Evolutionary conservation across 2,888 invertebrate genomes (phyloP).

Genomic region (Zygaena filipendulae): DNA sequence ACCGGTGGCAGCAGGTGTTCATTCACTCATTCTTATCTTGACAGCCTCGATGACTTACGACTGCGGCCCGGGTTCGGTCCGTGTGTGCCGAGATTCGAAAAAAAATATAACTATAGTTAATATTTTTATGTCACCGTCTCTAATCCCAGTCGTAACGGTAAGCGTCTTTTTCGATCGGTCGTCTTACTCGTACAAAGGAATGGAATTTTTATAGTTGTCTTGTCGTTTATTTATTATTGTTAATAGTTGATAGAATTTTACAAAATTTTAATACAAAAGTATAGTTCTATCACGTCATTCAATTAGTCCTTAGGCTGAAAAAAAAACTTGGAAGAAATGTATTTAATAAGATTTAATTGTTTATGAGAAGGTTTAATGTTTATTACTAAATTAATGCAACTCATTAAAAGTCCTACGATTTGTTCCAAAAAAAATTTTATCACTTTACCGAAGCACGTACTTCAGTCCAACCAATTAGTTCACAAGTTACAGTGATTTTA

Average conservation of each 20-base stretch:
- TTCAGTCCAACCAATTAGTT: no score
- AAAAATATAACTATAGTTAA: conserved; percentile 24
- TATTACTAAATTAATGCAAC: no score
- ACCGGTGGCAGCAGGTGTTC: conserved; percentile 64
- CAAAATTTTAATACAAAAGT: not conserved
- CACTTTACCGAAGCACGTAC: no score
- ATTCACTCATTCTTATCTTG: conserved; percentile 66
- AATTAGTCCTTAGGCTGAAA: no score
- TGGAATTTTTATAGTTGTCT: conserved; percentile 49
- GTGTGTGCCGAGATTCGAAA: conserved; percentile 51
- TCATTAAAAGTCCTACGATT: no score
- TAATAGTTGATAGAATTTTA: not conserved
- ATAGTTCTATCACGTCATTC: no score
- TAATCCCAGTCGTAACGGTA: conserved; percentile 64
- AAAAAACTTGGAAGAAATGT: no score
- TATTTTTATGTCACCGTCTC: conserved; percentile 49
- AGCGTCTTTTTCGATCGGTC: conserved; percentile 45
- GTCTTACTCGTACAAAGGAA: conserved; percentile 38
- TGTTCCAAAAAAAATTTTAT: no score
- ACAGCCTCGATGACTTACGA: conserved; percentile 66
- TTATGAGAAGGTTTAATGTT: no score
- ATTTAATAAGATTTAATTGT: no score
- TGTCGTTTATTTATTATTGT: conserved; percentile 28
- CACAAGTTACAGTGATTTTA: no score
- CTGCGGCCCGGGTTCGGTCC: conserved; percentile 42